These are phyloP conservation scores for Taurulus bubalis DNA, from an alignment of 2,113 vertebrate species.

Conservation along the genomic window DNA sequence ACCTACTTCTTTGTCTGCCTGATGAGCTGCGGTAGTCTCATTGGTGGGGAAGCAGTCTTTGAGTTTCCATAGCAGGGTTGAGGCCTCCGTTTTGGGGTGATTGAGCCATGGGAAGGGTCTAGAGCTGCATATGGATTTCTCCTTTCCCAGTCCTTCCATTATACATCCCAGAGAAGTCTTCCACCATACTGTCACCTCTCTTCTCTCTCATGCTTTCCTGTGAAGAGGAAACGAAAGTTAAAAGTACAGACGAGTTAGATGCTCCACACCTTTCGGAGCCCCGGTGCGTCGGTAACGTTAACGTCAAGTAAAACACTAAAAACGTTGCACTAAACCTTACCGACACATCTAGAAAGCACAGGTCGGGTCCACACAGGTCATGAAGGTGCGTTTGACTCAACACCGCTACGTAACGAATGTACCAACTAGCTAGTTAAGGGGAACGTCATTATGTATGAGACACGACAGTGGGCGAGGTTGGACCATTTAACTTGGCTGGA, in stretches of 20 bases:
- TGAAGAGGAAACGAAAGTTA: constrained; percentile 31
- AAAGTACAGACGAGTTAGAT: neutral
- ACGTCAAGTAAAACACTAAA: neutral
- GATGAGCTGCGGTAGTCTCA: constrained; percentile 84
- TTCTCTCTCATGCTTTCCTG: constrained; percentile 91
- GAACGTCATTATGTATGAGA: neutral
- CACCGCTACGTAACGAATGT: neutral
- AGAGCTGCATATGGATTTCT: constrained; percentile 82
- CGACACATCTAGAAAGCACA: neutral
- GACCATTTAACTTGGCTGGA: neutral
- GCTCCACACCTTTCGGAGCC: neutral
- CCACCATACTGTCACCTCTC: constrained; percentile 87
- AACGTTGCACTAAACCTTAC: neutral
- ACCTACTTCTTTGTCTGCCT: constrained; percentile 85
- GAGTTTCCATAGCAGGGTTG: constrained; percentile 93
- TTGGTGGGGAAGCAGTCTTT: constrained; percentile 91
- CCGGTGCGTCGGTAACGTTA: neutral
- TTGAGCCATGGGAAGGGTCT: constrained; percentile 88
- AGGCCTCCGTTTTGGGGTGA: constrained; percentile 86
- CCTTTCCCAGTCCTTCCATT: constrained; percentile 92
- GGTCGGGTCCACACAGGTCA: neutral
- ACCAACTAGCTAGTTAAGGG: neutral
- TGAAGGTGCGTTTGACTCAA: neutral
- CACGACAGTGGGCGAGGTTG: neutral
- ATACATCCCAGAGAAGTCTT: constrained; percentile 83